A percentile compares a stretch with the other conserved stretches of the same genome.
Conservation (phyloP, 1,140 invertebrate species). For the Zaprionus ghesquierei region DNA sequence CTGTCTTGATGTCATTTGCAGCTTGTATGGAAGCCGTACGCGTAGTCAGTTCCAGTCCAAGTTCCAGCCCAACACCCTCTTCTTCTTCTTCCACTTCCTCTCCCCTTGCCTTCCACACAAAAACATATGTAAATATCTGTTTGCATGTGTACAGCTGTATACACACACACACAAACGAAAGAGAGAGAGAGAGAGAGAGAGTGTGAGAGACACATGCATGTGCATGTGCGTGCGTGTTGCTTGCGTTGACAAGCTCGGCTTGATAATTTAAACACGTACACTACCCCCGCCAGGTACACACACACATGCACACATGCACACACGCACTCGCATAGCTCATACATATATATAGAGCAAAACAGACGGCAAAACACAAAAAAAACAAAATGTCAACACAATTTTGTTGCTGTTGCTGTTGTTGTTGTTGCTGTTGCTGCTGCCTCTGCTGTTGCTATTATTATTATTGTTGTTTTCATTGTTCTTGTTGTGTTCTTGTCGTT, state of each 20-base stretch:
- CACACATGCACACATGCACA: slow-evolving; percentile 23
- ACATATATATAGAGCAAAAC: slow-evolving; percentile 70
- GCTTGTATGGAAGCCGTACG: slow-evolving; percentile 41
- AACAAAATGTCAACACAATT: slow-evolving; percentile 77
- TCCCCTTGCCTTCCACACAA: slow-evolving; percentile 31
- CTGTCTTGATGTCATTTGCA: slow-evolving; percentile 22
- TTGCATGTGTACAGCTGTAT: slow-evolving; percentile 33
- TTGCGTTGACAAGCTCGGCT: slow-evolving; percentile 73
- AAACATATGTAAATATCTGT: slow-evolving; percentile 26
- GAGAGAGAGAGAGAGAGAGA: not conserved
- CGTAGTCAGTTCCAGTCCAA: slow-evolving; percentile 29
- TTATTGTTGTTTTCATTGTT: slow-evolving; percentile 48
- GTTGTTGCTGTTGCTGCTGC: slow-evolving; percentile 39
- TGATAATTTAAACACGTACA: slow-evolving; percentile 78
- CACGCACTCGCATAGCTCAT: slow-evolving; percentile 28
- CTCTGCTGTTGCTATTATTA: slow-evolving; percentile 31
- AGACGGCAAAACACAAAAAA: slow-evolving; percentile 54
- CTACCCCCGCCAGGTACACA: slow-evolving; percentile 34
- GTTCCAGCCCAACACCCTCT: slow-evolving; percentile 45
- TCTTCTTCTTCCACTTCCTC: not conserved
- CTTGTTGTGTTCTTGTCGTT: not conserved
- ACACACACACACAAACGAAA: slow-evolving; percentile 7
- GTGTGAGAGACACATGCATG: not conserved
- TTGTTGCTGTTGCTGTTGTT: slow-evolving; percentile 48
- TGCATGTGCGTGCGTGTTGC: slow-evolving; percentile 57